Evolutionary conservation across 2,797 vertebrate species (phyloP), one percentile per base, ranked within the genome.

Genomic region (Psittacula derbiana): DNA sequence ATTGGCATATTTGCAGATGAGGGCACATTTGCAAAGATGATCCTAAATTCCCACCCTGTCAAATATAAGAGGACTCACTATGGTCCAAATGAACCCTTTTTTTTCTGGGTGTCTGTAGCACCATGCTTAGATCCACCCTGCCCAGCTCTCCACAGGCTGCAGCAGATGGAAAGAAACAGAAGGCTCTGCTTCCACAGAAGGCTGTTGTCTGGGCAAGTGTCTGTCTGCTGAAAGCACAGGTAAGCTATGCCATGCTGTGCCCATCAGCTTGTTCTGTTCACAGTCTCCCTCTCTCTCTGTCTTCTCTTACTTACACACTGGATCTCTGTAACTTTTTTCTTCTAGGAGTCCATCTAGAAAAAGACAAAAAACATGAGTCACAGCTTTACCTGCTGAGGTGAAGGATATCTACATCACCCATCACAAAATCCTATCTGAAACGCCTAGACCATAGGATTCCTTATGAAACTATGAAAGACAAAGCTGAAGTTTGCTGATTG

Each of bases 251-350:
- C 43, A 52, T 14, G 86, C 88, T 89, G 88, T 74, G 86, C 65
- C 80, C 52, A 76, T 49, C 78, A 90, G 57, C 52, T 73, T 80
- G 41, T 57, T 86, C 60, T 88, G 30, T 61, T 88, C 64, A 79
- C 36, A n/a, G 43, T 31, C 31, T 24, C 24, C 31, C n/a, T 55
- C 28, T 58, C 28, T 31, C 36, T 87, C 53, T 62, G 82, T 79
- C 64, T 92, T 57, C 38, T 65, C 50, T 96, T 75, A 98, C 98
- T 98, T 98, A 98, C 97, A 95, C 94, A 97, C 98, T 79, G 98
- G 97, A 25, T 98, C 97, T 93, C 95, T 98, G 96, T 98, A 97
- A 97, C 98, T 98, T 97, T 96, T 98, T 93, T 98, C 98, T 98
- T 98, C 98, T 27, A 98, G 96, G 17, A 91, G 73, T 84, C 97